Percentiles rank a stretch among this genome's conserved stretches.
Conservation (phyloP, 1,140 invertebrate species). For the Yoshiicerus persimilis region DNA sequence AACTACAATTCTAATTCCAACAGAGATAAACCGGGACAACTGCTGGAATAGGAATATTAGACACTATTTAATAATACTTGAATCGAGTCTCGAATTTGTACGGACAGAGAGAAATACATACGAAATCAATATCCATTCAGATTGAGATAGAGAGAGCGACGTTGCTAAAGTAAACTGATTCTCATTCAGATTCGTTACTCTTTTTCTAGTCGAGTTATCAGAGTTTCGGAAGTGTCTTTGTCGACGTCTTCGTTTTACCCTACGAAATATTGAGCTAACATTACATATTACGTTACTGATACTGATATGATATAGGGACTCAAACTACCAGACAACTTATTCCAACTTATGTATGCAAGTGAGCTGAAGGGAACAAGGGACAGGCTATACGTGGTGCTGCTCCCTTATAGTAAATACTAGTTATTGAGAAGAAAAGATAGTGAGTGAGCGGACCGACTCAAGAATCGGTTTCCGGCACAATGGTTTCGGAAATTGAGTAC, state of each 20-base stretch:
- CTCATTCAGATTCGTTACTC: constrained; percentile 19
- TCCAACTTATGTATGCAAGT: too few relatives aligned
- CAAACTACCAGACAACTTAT: too few relatives aligned
- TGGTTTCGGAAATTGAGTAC: constrained; percentile 30
- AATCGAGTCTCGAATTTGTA: background rate
- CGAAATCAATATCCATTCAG: background rate
- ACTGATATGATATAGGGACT: background rate
- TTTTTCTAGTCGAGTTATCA: background rate
- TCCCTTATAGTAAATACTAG: background rate
- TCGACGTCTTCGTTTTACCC: background rate
- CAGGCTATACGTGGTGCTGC: too few relatives aligned
- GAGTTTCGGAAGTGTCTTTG: background rate
- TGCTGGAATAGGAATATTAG: background rate
- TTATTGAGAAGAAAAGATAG: background rate
- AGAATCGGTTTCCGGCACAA: constrained; percentile 28
- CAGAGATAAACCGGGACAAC: background rate
- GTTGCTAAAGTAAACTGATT: background rate
- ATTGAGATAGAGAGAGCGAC: background rate
- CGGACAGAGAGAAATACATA: background rate
- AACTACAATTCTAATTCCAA: background rate
- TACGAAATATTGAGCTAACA: background rate
- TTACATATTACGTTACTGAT: background rate
- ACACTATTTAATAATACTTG: too few relatives aligned
- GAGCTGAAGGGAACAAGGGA: too few relatives aligned
- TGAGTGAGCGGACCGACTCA: background rate